Percentiles rank a stretch among this genome's conserved stretches.
phyloP scores from a whole-genome alignment of 2,888 invertebrate genomes.

The Thereva nobilitata region DNA sequence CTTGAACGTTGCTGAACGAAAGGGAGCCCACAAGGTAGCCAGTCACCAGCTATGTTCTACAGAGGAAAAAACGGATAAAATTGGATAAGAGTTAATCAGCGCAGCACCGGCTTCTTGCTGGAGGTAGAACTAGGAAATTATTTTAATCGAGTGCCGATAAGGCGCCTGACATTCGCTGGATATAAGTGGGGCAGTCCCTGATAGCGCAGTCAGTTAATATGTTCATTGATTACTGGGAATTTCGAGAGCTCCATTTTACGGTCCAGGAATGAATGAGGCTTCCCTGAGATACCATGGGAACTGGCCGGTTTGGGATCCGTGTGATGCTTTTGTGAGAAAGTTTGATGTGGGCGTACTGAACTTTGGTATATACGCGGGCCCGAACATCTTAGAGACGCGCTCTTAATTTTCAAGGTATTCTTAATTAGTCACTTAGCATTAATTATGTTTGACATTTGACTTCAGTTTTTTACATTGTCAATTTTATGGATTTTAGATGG shows the following conservation, averaged over 20 bases:
- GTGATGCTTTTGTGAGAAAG: constrained; percentile 28
- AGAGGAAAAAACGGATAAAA: constrained; percentile 27
- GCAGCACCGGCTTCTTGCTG: constrained; percentile 18
- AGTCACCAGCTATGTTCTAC: constrained; percentile 21
- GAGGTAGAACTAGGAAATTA: constrained; percentile 36
- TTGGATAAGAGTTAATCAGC: constrained; percentile 35
- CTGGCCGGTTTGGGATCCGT: background rate
- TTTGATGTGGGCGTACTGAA: constrained; percentile 21
- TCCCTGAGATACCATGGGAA: background rate
- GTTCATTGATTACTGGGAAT: constrained; percentile 33
- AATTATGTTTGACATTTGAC: too few species aligned
- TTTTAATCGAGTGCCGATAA: constrained; percentile 36
- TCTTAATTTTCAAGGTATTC: too few species aligned
- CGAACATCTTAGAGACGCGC: too few species aligned
- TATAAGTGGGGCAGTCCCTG: constrained; percentile 32
- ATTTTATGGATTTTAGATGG: constrained; percentile 2
- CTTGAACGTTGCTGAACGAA: background rate
- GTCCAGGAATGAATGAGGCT: background rate
- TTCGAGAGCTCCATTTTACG: constrained; percentile 24
- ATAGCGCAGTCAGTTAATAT: constrained; percentile 32
- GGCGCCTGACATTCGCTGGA: constrained; percentile 35
- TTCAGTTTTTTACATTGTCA: background rate
- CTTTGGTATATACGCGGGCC: background rate
- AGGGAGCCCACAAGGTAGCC: constrained; percentile 28
- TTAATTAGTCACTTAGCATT: too few species aligned